A percentile compares a stretch with the other conserved stretches of the same genome.
Evolutionary conservation across 37 sponge, comb jelly and placozoan species (phyloP).

Genomic region (Axinella damicornis): DNA sequence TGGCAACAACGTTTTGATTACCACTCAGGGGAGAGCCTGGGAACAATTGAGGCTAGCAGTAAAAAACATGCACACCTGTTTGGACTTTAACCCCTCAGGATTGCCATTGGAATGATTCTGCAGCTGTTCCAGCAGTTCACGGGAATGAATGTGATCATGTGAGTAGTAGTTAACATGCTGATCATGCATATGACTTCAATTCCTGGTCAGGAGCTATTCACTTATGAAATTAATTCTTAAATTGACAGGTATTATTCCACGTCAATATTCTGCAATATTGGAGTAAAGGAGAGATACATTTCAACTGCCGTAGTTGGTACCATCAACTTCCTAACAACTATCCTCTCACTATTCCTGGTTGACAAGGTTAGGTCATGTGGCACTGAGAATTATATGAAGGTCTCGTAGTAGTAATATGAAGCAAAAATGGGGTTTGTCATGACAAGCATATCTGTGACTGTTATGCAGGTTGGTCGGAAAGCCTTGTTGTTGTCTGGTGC

Average conservation of each 20-base stretch:
- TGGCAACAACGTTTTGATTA: no score
- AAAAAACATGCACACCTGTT: no score
- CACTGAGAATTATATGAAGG: not conserved
- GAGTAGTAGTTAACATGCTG: not conserved
- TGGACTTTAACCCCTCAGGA: slow-evolving; percentile 19
- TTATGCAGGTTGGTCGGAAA: slow-evolving; percentile 71
- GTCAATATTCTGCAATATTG: slow-evolving; percentile 53
- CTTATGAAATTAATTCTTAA: not conserved
- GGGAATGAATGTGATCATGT: slow-evolving; percentile 90
- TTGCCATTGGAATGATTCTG: slow-evolving; percentile 55
- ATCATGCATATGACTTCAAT: not conserved
- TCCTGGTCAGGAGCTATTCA: no score
- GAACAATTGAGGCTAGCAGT: no score
- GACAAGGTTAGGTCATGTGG: slow-evolving; percentile 61
- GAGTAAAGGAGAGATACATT: slow-evolving; percentile 48
- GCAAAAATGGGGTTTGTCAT: not conserved
- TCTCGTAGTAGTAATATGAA: not conserved
- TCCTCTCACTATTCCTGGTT: slow-evolving; percentile 60
- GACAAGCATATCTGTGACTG: not conserved
- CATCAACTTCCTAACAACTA: slow-evolving; percentile 76
- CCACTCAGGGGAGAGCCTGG: no score
- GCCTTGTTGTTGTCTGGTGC: slow-evolving; percentile 62
- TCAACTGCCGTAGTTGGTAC: slow-evolving; percentile 78
- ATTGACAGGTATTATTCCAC: slow-evolving; percentile 83
- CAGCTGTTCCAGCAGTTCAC: slow-evolving; percentile 84